These are phyloP conservation scores for Bostrychus sinensis DNA, from an alignment of 2,113 vertebrate species.

Conservation along the genomic window DNA sequence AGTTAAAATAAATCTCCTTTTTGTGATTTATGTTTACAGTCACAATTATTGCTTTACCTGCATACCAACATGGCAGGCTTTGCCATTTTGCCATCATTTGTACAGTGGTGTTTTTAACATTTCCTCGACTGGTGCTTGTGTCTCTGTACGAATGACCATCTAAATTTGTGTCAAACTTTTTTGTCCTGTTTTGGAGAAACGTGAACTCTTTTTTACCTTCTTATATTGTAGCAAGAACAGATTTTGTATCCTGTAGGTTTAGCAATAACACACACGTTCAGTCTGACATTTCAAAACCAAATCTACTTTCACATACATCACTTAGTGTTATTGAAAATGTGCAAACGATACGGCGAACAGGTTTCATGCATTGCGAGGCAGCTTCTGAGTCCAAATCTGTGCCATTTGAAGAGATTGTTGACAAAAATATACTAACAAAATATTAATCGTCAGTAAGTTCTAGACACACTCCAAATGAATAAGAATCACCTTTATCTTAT, in stretches of 20 bases:
- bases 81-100: conserved; percentile 58
- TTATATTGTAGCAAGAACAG: conserved; percentile 76
- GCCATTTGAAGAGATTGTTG: conserved; percentile 15
- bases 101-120: conserved; percentile 70
- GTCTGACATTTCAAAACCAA: conserved; percentile 45
- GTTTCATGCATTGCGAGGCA: conserved; percentile 62
- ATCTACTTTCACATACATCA: conserved; percentile 5
- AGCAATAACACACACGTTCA: conserved; percentile 80
- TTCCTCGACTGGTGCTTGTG: conserved; percentile 76
- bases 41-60: conserved; percentile 34
- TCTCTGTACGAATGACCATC: conserved; percentile 63
- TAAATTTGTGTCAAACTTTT: conserved; percentile 23
- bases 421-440: conserved; percentile 18
- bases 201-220: conserved; percentile 76
- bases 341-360: conserved; percentile 31
- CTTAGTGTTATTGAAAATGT: conserved; percentile 9
- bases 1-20: conserved; percentile 43
- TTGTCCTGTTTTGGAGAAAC: conserved; percentile 66
- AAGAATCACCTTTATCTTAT: conserved; percentile 10
- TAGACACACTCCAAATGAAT: conserved; percentile 5
- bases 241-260: conserved; percentile 79
- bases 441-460: conserved; percentile 18
- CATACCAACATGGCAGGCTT: conserved; percentile 22
- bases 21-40: conserved; percentile 56
- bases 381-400: conserved; percentile 51